Evolutionary conservation across 2,888 invertebrate species (phyloP), one percentile per base, ranked within the genome.

Genomic region (Psylliodes chrysocephalus): DNA sequence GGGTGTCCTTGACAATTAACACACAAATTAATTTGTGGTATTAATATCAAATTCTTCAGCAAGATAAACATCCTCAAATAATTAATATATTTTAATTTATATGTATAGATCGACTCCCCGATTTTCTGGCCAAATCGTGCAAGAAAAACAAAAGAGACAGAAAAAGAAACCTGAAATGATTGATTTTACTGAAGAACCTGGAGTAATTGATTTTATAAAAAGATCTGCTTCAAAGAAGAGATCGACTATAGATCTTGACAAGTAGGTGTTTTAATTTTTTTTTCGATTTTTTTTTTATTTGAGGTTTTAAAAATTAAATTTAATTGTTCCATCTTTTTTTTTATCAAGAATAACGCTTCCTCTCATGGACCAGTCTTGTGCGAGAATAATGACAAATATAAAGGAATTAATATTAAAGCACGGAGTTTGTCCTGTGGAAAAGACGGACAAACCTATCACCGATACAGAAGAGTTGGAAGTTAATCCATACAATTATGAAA

Each of bases 401-500:
- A 66, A 66, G 18, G 63, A 68, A 22, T 54, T 73, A 10, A 70
- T 72, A 68, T 54, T 59, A 1, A 68, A 72, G 22, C 71, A 72
- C 3, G 70, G 68, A 18, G 67, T 66, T 5, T 65, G 61, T 14
- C 66, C 66, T 0, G 44, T 68, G 1, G 49, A 56, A 14, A 67
- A 68, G 52, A 57, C 47, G 3, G 10, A 12, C 3, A 10, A 15
- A 25, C 17, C 61, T 60, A n/a, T 57, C 44, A 18, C 64, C 12
- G 46, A 57, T 2, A 52, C 63, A 18, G 67, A 68, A 4, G 78
- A 85, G 53, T 82, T 81, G 38, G 80, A 79, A 15, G 77, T 79
- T 0, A 77, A 77, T 14, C 81, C 81, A 25, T 87, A 87, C 71
- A 83, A 88, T 75, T 87, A 87, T 72, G 82, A 86, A 65, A 87